Conservation (phyloP, 2,888 invertebrate species). For the Halocaridina rubra region DNA sequence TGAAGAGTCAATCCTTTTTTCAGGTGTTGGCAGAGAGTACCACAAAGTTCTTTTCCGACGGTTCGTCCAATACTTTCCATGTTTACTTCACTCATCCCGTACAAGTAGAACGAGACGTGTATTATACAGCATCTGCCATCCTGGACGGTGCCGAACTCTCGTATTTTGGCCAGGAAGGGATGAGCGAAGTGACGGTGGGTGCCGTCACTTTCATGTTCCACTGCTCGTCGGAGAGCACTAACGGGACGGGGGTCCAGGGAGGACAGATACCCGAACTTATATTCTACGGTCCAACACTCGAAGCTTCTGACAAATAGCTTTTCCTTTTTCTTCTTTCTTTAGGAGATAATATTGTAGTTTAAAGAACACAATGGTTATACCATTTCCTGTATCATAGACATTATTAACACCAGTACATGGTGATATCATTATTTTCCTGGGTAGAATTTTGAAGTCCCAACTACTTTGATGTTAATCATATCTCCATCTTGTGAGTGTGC, state of each 20-base stretch:
- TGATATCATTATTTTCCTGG: conserved; percentile 32
- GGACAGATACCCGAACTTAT: conserved; percentile 97
- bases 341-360: conserved; percentile 15
- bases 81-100: conserved; percentile 83
- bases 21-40: conserved; percentile 88
- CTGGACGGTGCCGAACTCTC: conserved; percentile 93
- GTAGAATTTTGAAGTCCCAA: no score
- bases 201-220: conserved; percentile 97
- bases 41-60: conserved; percentile 95
- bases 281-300: conserved; percentile 87
- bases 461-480: no score
- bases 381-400: conserved; percentile 45
- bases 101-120: conserved; percentile 89
- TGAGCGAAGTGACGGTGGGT: conserved; percentile 92
- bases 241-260: conserved; percentile 96
- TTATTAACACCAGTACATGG: conserved; percentile 39
- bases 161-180: conserved; percentile 96
- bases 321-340: not conserved
- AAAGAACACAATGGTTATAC: conserved; percentile 46
- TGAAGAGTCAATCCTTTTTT: not conserved
- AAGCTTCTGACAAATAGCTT: conserved; percentile 49
- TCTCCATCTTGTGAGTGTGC: no score
- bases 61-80: conserved; percentile 95
- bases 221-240: conserved; percentile 96
- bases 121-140: conserved; percentile 95